Conservation (phyloP, 2,797 vertebrate species). For the Mus minutoides region DNA sequence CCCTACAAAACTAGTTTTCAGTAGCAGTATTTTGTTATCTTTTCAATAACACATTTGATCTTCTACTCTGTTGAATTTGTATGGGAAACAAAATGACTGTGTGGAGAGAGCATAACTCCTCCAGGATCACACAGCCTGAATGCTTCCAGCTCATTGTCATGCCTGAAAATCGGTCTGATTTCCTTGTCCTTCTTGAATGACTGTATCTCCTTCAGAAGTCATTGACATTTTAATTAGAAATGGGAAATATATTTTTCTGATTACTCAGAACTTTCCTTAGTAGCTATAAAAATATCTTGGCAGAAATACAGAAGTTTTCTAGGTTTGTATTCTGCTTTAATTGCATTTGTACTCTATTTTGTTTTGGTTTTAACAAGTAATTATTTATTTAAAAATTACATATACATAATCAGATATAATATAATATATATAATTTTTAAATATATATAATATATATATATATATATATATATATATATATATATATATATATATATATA, state of each 20-base stretch:
- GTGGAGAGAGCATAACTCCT: neutral
- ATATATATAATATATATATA: too few species aligned
- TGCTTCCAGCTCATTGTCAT: neutral
- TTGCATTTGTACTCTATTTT: neutral
- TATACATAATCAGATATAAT: too few species aligned
- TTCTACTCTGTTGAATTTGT: neutral
- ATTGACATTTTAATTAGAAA: constrained; percentile 28
- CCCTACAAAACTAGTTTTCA: neutral
- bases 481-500: too few species aligned
- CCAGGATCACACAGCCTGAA: neutral
- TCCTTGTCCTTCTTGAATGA: neutral
- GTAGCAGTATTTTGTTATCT: neutral
- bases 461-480: neutral
- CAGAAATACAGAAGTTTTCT: neutral
- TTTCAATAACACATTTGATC: neutral
- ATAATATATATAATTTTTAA: too few species aligned
- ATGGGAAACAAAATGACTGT: neutral
- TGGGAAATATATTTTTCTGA: neutral
- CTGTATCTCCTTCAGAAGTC: neutral
- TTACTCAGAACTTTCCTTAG: neutral
- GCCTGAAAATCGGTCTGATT: neutral
- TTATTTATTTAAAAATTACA: neutral
- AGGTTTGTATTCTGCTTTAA: neutral
- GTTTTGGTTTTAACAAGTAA: neutral
- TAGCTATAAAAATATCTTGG: neutral